phyloP scores from a whole-genome alignment of 2,888 invertebrate genomes.

The Rhimphoctona megacephalus region DNA sequence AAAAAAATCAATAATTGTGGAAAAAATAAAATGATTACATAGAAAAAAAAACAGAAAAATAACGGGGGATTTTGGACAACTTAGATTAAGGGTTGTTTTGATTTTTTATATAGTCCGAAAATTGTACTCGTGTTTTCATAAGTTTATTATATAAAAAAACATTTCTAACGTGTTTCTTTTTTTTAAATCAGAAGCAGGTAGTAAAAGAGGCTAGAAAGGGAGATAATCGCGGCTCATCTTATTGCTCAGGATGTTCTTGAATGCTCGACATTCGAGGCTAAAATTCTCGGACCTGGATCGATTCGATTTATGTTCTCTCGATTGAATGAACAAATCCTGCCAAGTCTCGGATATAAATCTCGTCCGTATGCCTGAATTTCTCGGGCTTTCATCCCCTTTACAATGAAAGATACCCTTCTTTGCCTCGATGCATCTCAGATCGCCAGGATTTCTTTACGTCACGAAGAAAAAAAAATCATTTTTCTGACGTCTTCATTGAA shows the following conservation, averaged over 20 bases:
- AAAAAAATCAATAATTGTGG: neutral
- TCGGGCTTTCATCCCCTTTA: slow-evolving; percentile 13
- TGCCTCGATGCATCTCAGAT: slow-evolving; percentile 4
- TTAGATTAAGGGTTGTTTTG: neutral
- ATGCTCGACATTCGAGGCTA: slow-evolving; percentile 17
- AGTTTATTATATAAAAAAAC: neutral
- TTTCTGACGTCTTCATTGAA: slow-evolving; percentile 16
- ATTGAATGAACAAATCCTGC: slow-evolving; percentile 37
- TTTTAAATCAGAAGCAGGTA: neutral
- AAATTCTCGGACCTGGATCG: slow-evolving; percentile 37
- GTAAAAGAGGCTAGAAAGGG: neutral
- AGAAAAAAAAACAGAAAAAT: neutral
- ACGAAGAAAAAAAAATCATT: slow-evolving; percentile 13
- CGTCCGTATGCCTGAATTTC: slow-evolving; percentile 24
- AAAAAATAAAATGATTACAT: neutral
- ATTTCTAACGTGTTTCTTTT: neutral
- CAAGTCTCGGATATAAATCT: slow-evolving; percentile 13
- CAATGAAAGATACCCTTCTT: slow-evolving; percentile 29
- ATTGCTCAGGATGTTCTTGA: slow-evolving; percentile 13
- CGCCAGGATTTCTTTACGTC: neutral
- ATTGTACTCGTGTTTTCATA: neutral
- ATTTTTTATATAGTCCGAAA: neutral
- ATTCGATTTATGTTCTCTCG: slow-evolving; percentile 39
- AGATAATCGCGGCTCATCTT: slow-evolving; percentile 28
- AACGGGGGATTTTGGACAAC: too few species aligned